These are phyloP conservation scores for Nyctibius bracteatus DNA, from an alignment of 2,113 vertebrate genomes.

Conservation along the genomic window DNA sequence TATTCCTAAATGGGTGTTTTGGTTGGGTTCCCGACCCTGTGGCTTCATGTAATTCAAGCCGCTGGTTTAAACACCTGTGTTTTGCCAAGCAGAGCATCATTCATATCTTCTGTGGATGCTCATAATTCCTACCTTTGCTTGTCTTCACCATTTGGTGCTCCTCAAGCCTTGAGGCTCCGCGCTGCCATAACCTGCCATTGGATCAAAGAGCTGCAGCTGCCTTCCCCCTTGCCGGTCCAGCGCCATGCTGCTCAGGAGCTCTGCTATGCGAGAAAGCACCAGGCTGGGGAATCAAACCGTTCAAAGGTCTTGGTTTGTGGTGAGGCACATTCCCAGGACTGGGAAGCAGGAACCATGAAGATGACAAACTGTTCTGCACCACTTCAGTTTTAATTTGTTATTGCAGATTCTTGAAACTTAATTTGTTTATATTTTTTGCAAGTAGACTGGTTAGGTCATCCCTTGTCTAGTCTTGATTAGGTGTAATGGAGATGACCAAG, in stretches of 20 bases:
- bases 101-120: neutral
- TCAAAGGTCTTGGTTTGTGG: neutral
- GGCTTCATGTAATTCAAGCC: neutral
- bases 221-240: accelerated
- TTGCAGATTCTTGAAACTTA: neutral
- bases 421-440: neutral
- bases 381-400: neutral
- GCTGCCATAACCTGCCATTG: neutral
- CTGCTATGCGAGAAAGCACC: neutral
- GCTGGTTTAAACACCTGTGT: neutral
- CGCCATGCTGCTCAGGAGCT: neutral
- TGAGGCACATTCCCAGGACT: neutral
- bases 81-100: neutral
- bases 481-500: neutral
- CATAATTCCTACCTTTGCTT: neutral
- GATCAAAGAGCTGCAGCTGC: neutral
- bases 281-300: neutral
- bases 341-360: neutral
- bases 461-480: neutral
- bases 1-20: neutral
- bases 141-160: neutral
- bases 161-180: neutral
- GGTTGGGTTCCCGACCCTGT: neutral
- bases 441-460: neutral
- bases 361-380: neutral